phyloP scores from a whole-genome alignment of 2,113 vertebrate genomes.

The Otis tarda region DNA sequence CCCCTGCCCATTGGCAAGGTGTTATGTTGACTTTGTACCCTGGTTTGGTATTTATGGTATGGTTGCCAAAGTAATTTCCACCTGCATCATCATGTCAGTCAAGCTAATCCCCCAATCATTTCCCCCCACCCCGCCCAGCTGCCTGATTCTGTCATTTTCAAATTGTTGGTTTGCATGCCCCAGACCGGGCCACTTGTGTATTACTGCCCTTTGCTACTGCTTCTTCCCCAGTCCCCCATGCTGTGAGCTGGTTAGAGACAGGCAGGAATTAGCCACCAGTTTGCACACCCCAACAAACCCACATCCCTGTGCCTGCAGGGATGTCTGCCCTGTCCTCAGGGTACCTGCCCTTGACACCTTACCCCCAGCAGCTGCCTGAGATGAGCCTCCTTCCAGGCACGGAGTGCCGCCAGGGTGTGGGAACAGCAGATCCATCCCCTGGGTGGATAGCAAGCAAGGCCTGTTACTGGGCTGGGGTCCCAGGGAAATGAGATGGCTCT shows the following conservation, averaged over 20 bases:
- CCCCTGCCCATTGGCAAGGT: neutral
- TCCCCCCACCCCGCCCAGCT: rapidly evolving
- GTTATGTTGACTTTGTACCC: neutral
- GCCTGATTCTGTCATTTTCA: neutral
- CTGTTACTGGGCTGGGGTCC: neutral
- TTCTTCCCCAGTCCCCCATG: neutral
- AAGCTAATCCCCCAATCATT: neutral
- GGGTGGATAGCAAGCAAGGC: neutral
- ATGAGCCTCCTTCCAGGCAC: neutral
- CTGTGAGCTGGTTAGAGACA: neutral
- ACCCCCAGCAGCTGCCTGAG: neutral
- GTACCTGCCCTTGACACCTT: neutral
- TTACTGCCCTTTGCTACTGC: neutral
- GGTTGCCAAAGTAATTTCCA: neutral
- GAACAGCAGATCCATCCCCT: neutral
- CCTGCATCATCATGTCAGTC: neutral
- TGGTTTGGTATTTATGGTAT: neutral
- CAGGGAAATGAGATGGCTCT: neutral
- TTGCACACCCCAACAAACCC: no score
- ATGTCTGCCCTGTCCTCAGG: neutral
- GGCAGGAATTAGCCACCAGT: neutral
- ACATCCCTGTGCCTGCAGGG: neutral
- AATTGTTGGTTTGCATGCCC: neutral
- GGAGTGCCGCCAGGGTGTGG: neutral
- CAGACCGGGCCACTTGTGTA: no score